A percentile compares a stretch with the other conserved stretches of the same genome.
Evolutionary conservation across 2,797 vertebrate species (phyloP).

Genomic region (Crypturellus tataupa): DNA sequence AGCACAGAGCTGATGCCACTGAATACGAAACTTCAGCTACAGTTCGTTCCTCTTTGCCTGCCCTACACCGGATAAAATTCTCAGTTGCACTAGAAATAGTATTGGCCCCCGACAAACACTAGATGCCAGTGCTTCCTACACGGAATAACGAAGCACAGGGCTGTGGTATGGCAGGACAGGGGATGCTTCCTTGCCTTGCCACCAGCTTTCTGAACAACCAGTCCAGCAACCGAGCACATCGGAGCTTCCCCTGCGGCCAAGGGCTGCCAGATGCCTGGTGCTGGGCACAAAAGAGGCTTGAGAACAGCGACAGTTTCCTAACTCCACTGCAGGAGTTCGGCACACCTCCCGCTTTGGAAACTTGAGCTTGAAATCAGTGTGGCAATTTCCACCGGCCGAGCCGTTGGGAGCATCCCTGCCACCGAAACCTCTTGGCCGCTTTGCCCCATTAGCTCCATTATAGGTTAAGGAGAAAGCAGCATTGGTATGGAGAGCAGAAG

Average conservation of each 20-base stretch:
- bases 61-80: not conserved
- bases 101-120: not conserved
- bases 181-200: not conserved
- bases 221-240: not conserved
- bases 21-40: not conserved
- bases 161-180: accelerated
- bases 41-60: not conserved
- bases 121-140: not conserved
- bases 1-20: not conserved
- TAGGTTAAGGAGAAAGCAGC: not conserved
- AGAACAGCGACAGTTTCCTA: accelerated
- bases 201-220: not conserved
- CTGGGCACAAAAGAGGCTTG: not conserved
- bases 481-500: not conserved
- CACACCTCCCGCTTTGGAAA: not conserved
- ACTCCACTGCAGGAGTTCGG: not conserved
- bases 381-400: not conserved
- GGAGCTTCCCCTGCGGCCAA: not conserved
- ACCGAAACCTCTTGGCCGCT: not conserved
- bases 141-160: accelerated
- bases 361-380: accelerated
- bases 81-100: not conserved
- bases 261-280: no score
- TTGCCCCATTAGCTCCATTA: accelerated
- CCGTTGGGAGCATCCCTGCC: not conserved